Evolutionary conservation across 1,140 invertebrate genomes (phyloP).

Genomic region (Dinoponera quadriceps): DNA sequence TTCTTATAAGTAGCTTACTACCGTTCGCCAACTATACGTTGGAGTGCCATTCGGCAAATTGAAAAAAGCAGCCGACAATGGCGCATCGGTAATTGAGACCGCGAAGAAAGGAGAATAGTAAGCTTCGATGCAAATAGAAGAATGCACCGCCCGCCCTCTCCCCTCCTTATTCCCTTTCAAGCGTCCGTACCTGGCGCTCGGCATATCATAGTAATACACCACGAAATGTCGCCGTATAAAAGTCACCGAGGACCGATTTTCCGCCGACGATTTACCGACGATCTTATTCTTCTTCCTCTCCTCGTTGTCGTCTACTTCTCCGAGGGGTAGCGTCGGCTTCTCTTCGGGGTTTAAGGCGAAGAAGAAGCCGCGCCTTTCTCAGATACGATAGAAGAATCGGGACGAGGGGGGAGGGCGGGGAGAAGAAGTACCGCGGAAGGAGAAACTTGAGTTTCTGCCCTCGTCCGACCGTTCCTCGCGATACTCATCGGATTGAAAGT

Average conservation of each 20-base stretch:
- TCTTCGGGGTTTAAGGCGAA: slow-evolving; percentile 35
- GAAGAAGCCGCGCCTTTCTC: slow-evolving; percentile 34
- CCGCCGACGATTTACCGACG: slow-evolving; percentile 55
- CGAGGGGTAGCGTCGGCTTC: slow-evolving; percentile 11
- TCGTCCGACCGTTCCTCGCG: not conserved
- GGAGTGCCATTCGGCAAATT: slow-evolving; percentile 23
- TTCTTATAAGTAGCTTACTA: slow-evolving; percentile 38
- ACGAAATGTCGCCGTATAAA: slow-evolving; percentile 48
- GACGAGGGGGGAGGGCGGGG: too few species aligned
- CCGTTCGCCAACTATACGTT: slow-evolving; percentile 3
- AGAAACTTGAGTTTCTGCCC: slow-evolving; percentile 12
- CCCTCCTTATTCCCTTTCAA: slow-evolving; percentile 33
- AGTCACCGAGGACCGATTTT: slow-evolving; percentile 60
- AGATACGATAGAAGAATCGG: slow-evolving; percentile 33
- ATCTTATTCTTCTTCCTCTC: slow-evolving; percentile 43
- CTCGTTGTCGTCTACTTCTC: slow-evolving; percentile 37
- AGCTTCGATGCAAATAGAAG: slow-evolving; percentile 59
- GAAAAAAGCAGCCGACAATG: slow-evolving; percentile 47
- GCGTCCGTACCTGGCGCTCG: slow-evolving; percentile 12
- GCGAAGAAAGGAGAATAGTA: slow-evolving; percentile 40
- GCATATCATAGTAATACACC: slow-evolving; percentile 52
- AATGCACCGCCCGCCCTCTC: slow-evolving; percentile 3
- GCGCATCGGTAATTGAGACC: slow-evolving; percentile 57
- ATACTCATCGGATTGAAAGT: slow-evolving; percentile 21
- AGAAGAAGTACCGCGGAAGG: slow-evolving; percentile 2